Percentiles rank a stretch among this genome's conserved stretches.
These are phyloP conservation scores for Drosophila seclusa DNA, from an alignment of 2,888 invertebrate genomes.

Conservation along the genomic window DNA sequence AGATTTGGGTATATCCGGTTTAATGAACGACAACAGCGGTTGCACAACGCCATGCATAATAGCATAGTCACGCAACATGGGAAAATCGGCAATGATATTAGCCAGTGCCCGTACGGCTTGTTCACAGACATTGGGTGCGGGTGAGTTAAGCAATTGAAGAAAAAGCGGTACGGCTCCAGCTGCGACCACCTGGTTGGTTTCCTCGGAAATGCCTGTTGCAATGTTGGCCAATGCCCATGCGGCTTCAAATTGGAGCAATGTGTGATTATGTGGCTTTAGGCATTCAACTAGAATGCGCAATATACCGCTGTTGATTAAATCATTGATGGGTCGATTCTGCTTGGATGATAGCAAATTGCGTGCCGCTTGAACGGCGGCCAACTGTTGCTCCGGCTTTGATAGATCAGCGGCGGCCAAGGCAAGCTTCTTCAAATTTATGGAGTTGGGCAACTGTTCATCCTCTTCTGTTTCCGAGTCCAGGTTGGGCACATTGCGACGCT, in stretches of 20 bases:
- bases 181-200: constrained; percentile 92
- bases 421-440: constrained; percentile 91
- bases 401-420: constrained; percentile 94
- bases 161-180: constrained; percentile 98
- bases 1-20: constrained; percentile 96
- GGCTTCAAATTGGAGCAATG: constrained; percentile 97
- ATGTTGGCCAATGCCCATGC: constrained; percentile 99
- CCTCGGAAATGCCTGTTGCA: constrained; percentile 96
- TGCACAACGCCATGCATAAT: constrained; percentile 97
- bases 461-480: constrained; percentile 93
- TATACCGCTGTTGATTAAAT: constrained; percentile 96
- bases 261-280: constrained; percentile 93
- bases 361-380: constrained; percentile 96
- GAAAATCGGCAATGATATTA: constrained; percentile 94
- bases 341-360: constrained; percentile 98
- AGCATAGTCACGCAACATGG: constrained; percentile 96
- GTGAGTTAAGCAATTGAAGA: constrained; percentile 94
- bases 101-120: constrained; percentile 99
- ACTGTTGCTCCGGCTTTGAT: constrained; percentile 92
- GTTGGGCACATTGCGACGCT: constrained; percentile 97
- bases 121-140: constrained; percentile 98
- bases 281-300: constrained; percentile 97
- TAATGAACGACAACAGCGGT: constrained; percentile 97
- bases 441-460: constrained; percentile 89
- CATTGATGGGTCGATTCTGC: constrained; percentile 99